These are phyloP conservation scores for Sceloporus undulatus DNA, from an alignment of 2,113 vertebrate genomes.

Conservation along the genomic window DNA sequence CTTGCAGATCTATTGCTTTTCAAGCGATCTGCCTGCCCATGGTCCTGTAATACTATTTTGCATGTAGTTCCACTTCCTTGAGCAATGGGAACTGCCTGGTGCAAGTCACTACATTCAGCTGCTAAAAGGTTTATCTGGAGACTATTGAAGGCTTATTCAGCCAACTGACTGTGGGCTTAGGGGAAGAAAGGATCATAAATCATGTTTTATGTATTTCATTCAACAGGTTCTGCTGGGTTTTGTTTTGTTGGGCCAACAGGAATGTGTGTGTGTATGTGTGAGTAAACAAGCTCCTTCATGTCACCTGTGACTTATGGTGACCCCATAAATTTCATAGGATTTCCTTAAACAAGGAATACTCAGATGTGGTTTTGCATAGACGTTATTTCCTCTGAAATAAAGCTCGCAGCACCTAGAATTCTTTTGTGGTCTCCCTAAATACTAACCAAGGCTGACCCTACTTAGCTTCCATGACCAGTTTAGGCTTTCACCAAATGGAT, in stretches of 20 bases:
- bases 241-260: background rate
- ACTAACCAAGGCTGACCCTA: too few species aligned
- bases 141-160: background rate
- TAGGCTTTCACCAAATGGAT: background rate
- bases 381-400: too few species aligned
- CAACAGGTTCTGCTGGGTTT: background rate
- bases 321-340: background rate
- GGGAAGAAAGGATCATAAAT: background rate
- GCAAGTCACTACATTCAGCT: background rate
- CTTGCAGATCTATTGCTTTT: constrained; percentile 25
- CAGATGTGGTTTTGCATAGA: too few species aligned
- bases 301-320: too few species aligned
- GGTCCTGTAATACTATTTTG: background rate
- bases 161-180: too few species aligned
- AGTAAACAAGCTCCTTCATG: background rate
- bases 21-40: background rate
- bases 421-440: too few species aligned
- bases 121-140: background rate
- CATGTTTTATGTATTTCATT: background rate
- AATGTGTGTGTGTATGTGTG: background rate
- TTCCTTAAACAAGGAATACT: background rate
- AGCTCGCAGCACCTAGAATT: too few species aligned
- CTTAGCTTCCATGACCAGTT: too few species aligned
- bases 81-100: background rate
- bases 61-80: background rate